Percentiles rank a stretch among this genome's conserved stretches.
phyloP scores from a whole-genome alignment of 2,888 invertebrate genomes.

The Scrobipalpa costella region DNA sequence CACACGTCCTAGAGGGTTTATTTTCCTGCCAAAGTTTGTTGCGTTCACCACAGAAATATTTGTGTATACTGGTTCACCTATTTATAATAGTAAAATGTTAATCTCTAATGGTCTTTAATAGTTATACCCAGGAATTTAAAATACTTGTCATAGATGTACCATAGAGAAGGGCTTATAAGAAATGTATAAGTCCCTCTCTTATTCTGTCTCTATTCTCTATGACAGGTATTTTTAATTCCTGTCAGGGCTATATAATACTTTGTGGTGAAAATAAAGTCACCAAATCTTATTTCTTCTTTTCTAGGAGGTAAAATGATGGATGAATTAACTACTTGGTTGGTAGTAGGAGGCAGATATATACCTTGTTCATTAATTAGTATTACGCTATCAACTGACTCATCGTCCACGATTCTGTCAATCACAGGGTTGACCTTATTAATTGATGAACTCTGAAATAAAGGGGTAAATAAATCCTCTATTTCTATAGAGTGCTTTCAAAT shows the following conservation, averaged over 20 bases:
- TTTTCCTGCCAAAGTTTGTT: constrained; percentile 48
- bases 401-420: constrained; percentile 69
- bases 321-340: too few relatives aligned
- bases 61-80: constrained; percentile 67
- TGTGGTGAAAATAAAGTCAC: too few relatives aligned
- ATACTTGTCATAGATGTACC: too few relatives aligned
- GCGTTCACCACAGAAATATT: constrained; percentile 58
- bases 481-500: too few relatives aligned
- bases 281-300: too few relatives aligned
- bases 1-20: constrained; percentile 52
- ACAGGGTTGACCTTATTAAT: constrained; percentile 65
- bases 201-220: too few relatives aligned
- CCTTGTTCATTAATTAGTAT: constrained; percentile 72
- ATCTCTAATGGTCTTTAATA: neutral
- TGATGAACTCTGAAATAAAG: constrained; percentile 53
- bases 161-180: too few relatives aligned
- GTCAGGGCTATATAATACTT: too few relatives aligned
- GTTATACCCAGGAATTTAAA: too few relatives aligned
- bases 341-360: constrained; percentile 32
- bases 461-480: neutral
- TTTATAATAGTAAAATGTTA: constrained; percentile 23
- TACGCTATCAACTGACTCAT: constrained; percentile 69
- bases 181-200: too few relatives aligned
- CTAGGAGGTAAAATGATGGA: too few relatives aligned
- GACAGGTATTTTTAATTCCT: too few relatives aligned